Evolutionary conservation across 2,113 vertebrate species (phyloP).

Genomic region (Cyprinodon tularosa): DNA sequence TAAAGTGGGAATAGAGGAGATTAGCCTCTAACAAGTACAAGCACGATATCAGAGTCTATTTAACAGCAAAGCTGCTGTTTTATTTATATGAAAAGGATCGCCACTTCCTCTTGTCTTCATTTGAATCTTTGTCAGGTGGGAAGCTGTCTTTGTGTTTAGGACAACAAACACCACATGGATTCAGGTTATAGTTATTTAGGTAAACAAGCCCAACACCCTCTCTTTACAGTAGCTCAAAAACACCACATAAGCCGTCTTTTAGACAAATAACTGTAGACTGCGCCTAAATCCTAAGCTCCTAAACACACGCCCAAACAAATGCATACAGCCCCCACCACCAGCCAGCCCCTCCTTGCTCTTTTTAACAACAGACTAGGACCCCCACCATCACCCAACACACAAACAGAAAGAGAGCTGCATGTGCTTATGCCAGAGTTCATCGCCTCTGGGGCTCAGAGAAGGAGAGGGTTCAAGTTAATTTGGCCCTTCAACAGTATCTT

Average conservation of each 20-base stretch:
- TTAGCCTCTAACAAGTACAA: conserved; percentile 58
- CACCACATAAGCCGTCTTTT: conserved; percentile 75
- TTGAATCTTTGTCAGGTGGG: conserved; percentile 30
- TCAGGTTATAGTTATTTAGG: conserved; percentile 52
- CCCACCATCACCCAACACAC: conserved; percentile 15
- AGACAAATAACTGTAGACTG: conserved; percentile 76
- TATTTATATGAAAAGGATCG: conserved; percentile 51
- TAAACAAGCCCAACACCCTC: conserved; percentile 46
- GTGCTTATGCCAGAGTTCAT: conserved; percentile 72
- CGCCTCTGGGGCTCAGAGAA: conserved; percentile 66
- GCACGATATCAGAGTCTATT: background rate
- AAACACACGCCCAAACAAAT: conserved; percentile 30
- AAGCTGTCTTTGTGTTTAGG: conserved; percentile 41
- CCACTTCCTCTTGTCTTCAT: conserved; percentile 3
- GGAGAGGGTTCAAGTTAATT: conserved; percentile 78
- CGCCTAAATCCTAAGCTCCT: conserved; percentile 60
- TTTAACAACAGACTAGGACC: conserved; percentile 60
- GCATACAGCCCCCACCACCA: conserved; percentile 38
- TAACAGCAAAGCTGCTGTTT: conserved; percentile 37
- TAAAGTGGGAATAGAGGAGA: conserved; percentile 47
- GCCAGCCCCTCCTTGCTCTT: conserved; percentile 31
- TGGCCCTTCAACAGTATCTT: conserved; percentile 79
- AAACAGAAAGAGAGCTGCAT: conserved; percentile 59
- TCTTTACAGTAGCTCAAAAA: conserved; percentile 54
- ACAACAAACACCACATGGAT: conserved; percentile 29